Evolutionary conservation across 2,113 vertebrate genomes (phyloP).

Genomic region (Brachyhypopomus gauderio): DNA sequence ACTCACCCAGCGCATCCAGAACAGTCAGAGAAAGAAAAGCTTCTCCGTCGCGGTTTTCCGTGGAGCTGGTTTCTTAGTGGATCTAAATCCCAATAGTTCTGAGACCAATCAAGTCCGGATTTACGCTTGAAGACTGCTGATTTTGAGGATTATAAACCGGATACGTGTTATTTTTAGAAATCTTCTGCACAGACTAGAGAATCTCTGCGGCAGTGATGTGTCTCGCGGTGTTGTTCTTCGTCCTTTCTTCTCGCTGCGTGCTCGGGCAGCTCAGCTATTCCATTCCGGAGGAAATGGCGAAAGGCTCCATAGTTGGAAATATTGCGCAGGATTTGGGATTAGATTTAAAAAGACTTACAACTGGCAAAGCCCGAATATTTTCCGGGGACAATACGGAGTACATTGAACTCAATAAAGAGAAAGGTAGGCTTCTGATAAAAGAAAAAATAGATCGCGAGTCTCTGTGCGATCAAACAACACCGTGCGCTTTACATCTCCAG

Average conservation of each 20-base stretch:
- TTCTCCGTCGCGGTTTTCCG: not conserved
- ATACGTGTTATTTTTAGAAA: not conserved
- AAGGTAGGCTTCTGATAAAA: constrained; percentile 57
- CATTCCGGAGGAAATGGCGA: constrained; percentile 68
- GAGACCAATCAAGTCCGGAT: not conserved
- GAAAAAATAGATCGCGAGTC: constrained; percentile 62
- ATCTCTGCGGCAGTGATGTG: constrained; percentile 54
- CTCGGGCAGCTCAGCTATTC: constrained; percentile 63
- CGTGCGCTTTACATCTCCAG: constrained; percentile 50
- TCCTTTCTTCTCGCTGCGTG: constrained; percentile 36
- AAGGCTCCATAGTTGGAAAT: constrained; percentile 67
- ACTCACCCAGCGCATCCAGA: constrained; percentile 6
- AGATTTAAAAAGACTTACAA: constrained; percentile 57
- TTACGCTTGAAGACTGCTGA: constrained; percentile 49
- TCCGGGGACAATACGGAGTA: constrained; percentile 60
- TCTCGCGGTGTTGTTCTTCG: constrained; percentile 49
- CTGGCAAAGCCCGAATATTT: constrained; percentile 60
- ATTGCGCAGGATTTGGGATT: constrained; percentile 68
- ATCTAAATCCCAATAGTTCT: constrained; percentile 49
- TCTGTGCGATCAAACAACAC: constrained; percentile 51
- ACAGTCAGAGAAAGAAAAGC: not conserved
- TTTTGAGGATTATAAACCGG: not conserved
- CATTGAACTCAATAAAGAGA: constrained; percentile 61
- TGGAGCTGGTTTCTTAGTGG: constrained; percentile 53
- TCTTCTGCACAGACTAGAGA: not conserved